Conservation (phyloP, 1,140 invertebrate species). For the Ips typographus region DNA sequence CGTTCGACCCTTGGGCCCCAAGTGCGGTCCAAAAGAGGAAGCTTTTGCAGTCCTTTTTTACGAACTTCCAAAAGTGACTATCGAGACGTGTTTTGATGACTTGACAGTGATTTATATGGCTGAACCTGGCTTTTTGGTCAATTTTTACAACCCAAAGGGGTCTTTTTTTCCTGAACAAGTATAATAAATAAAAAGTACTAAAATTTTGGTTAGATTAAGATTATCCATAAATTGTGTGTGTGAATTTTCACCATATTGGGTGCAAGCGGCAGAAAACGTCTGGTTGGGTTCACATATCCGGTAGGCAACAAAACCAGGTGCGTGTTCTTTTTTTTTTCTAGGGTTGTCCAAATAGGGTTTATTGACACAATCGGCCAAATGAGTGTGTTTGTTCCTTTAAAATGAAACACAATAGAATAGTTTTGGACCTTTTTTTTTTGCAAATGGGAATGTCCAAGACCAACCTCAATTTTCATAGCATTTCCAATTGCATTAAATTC, state of each 20-base stretch:
- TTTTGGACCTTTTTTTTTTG: no score
- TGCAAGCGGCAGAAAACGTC: constrained; percentile 18
- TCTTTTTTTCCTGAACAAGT: no score
- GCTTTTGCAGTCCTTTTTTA: constrained; percentile 17
- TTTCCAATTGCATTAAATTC: no score
- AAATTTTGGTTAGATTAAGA: no score
- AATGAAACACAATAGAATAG: no score
- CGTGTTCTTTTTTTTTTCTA: constrained; percentile 17
- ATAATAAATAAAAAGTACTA: no score
- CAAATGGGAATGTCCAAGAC: no score
- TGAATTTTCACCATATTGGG: constrained; percentile 31
- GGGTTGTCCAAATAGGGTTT: constrained; percentile 25
- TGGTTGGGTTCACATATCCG: constrained; percentile 26
- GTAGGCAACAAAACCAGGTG: constrained; percentile 31
- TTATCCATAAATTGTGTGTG: neutral
- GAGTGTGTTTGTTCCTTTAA: no score
- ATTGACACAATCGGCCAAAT: neutral
- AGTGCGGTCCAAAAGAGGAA: constrained; percentile 12
- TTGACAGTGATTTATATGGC: constrained; percentile 20
- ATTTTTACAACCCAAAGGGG: no score
- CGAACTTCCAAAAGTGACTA: constrained; percentile 18
- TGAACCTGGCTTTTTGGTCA: no score
- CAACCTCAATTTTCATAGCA: no score
- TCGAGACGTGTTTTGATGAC: constrained; percentile 18
- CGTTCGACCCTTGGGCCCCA: constrained; percentile 7